Evolutionary conservation across 2,888 invertebrate species (phyloP), one percentile per base, ranked within the genome.

Genomic region (Deroplatys truncata): DNA sequence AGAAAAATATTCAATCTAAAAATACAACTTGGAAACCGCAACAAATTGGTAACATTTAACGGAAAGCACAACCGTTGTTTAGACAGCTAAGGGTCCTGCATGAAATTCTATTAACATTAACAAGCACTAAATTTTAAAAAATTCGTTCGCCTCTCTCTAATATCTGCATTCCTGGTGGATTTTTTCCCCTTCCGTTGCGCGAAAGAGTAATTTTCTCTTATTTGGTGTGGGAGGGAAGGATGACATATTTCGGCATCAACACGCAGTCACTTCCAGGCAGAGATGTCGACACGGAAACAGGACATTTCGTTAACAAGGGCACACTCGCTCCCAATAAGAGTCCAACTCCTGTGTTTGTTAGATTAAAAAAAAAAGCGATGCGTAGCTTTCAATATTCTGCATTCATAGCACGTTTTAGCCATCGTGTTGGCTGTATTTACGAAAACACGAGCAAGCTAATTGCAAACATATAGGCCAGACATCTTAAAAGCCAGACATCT

Each of bases 181-280:
- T 72, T 72, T 56, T 72, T 20, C 25, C 25, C 56, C 25, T 25
- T 72, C 4, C 20, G 56, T 25, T 20, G 56, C 25, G 56, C 56
- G 56, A 72, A 72, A 72, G 56, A 72, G 43, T 85, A 85, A 85
- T 43, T 85, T 43, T 25, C 43, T 85, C 49, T 85, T 56, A 28
- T 28, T 43, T 25, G 29, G 29, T 86, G 82, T 25, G 25, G 82
- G 35, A 72, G 56, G 56, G 56, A 72, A 72, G 29, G 87, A 16
- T 87, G 87, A 83, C 87, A 87, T 35, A 87, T 87, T 83, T 87
- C 87, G 31, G 83, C 87, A 83, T 31, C 43, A 87, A 87, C 87
- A 83, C 56, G 87, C 82, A 83, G 83, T 87, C 87, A 87, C 83
- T 82, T 35, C 49, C 85, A 85, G 84, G 56, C 56, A 72, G 56